Conservation (phyloP, 2,888 invertebrate genomes). For the Heliconius erato region DNA sequence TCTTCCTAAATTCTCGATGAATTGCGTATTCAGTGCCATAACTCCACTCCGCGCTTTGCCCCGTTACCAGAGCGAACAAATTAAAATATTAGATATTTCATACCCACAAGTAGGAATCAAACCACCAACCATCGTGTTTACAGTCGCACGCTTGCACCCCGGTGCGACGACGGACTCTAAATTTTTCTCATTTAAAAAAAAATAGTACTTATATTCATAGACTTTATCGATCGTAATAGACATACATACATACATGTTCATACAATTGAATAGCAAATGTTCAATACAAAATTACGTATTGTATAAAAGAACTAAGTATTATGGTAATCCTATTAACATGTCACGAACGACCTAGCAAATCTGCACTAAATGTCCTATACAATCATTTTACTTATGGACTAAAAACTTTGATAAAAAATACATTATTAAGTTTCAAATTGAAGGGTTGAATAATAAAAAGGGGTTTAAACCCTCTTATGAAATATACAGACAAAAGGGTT, state of each 20-base stretch:
- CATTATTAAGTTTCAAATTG: constrained; percentile 2
- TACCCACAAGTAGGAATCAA: background rate
- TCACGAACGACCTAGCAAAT: background rate
- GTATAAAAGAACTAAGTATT: background rate
- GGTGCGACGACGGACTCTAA: background rate
- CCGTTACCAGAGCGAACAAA: too few species aligned
- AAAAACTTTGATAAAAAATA: background rate
- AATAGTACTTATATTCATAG: too few species aligned
- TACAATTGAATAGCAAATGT: background rate
- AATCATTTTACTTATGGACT: background rate
- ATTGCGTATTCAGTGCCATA: background rate
- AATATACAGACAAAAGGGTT: background rate
- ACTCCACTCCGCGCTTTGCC: too few species aligned
- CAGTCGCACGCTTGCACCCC: too few species aligned
- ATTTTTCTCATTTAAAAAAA: too few species aligned
- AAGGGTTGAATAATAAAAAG: constrained; percentile 2
- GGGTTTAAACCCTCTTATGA: background rate
- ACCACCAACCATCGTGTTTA: background rate
- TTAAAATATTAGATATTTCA: background rate
- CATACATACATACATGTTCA: background rate
- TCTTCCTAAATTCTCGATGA: background rate
- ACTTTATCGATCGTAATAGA: too few species aligned
- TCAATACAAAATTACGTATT: background rate
- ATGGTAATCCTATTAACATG: constrained; percentile 1
- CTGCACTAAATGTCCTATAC: background rate